phyloP scores from a whole-genome alignment of 2,797 vertebrate species.

The Remorina albescens region DNA sequence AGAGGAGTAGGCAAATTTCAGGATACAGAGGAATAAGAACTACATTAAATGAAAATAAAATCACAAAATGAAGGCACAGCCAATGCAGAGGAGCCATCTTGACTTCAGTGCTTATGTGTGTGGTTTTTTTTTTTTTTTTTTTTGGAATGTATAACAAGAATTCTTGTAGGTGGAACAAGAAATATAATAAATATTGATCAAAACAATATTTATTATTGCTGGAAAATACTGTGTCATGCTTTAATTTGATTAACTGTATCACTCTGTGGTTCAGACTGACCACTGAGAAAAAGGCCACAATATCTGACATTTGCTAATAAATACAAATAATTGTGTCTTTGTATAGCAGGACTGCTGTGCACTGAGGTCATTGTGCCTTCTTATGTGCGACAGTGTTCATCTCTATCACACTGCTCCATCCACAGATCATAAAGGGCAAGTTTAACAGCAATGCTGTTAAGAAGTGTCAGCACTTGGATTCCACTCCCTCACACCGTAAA shows the following conservation, averaged over 20 bases:
- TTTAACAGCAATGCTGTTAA: slow-evolving; percentile 12
- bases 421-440: slow-evolving; percentile 14
- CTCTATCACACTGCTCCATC: slow-evolving; percentile 41
- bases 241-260: neutral
- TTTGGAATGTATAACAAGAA: slow-evolving; percentile 80
- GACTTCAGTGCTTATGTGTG: slow-evolving; percentile 65
- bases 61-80: slow-evolving; percentile 74
- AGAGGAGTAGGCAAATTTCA: neutral
- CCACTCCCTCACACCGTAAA: slow-evolving; percentile 6
- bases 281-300: slow-evolving; percentile 33
- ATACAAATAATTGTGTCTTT: too few relatives aligned
- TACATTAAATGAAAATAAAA: neutral
- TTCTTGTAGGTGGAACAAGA: slow-evolving; percentile 68
- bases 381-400: slow-evolving; percentile 18
- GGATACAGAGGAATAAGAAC: neutral
- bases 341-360: slow-evolving; percentile 2
- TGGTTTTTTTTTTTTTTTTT: slow-evolving; percentile 60
- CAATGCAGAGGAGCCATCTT: slow-evolving; percentile 64
- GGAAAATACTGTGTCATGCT: slow-evolving; percentile 74
- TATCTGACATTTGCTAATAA: neutral
- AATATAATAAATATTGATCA: slow-evolving; percentile 78
- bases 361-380: slow-evolving; percentile 46
- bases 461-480: slow-evolving; percentile 28
- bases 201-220: slow-evolving; percentile 81
- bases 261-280: neutral